Percentiles rank a stretch among this genome's conserved stretches.
phyloP scores from a whole-genome alignment of 2,888 invertebrate species.

The Himalopsyche tibetana region DNA sequence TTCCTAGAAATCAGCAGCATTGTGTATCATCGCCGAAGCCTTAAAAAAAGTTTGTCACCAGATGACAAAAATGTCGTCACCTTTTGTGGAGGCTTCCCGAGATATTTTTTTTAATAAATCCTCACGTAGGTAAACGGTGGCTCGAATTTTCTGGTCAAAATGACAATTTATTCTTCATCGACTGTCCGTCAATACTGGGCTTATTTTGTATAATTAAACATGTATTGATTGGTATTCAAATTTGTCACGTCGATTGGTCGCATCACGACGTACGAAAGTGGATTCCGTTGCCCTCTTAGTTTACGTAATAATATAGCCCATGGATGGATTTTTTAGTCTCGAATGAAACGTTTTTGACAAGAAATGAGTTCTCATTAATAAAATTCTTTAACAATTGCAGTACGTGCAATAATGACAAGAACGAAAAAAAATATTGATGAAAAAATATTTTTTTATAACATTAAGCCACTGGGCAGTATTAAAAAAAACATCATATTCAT shows the following conservation, averaged over 20 bases:
- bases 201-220: constrained; percentile 61
- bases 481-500: no score
- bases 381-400: not conserved
- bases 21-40: not conserved
- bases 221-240: constrained; percentile 58
- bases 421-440: no score
- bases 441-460: no score
- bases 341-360: not conserved
- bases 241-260: constrained; percentile 59
- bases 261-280: constrained; percentile 46
- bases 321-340: not conserved
- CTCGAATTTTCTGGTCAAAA: constrained; percentile 51
- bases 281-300: constrained; percentile 46
- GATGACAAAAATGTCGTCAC: constrained; percentile 1
- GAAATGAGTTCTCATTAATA: not conserved
- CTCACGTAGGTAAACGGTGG: constrained; percentile 50
- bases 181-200: constrained; percentile 43
- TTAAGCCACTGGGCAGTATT: no score
- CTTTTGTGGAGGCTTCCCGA: not conserved
- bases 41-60: constrained; percentile 46
- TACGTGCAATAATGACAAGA: no score
- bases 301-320: not conserved
- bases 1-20: constrained; percentile 41
- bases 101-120: constrained; percentile 51
- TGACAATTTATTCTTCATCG: constrained; percentile 50